phyloP scores from a whole-genome alignment of 2,113 vertebrate genomes.

The cat (Felis catus) region DNA sequence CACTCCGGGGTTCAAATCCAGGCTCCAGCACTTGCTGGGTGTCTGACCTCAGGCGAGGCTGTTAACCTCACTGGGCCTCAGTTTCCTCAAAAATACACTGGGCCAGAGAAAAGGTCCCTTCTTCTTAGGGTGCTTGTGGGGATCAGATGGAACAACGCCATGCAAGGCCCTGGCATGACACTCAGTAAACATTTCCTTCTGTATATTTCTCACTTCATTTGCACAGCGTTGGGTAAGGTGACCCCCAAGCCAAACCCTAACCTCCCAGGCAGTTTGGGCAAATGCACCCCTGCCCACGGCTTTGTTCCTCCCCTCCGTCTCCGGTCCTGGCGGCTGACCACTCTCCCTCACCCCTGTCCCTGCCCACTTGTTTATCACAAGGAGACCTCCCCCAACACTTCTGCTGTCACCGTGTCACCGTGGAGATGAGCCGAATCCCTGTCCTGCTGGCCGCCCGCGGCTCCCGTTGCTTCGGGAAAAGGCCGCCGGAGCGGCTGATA shows the following conservation, averaged over 20 bases:
- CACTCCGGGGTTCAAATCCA: background rate
- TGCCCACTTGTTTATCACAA: conserved; percentile 13
- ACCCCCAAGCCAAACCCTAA: background rate
- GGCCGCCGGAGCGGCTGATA: conserved; percentile 70
- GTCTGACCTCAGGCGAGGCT: background rate
- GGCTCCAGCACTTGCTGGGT: background rate
- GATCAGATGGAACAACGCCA: background rate
- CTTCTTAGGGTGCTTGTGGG: background rate
- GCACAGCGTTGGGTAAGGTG: background rate
- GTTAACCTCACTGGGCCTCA: background rate
- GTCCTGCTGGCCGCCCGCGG: conserved; percentile 54
- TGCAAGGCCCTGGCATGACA: background rate
- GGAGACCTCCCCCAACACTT: conserved; percentile 61
- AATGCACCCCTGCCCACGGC: background rate
- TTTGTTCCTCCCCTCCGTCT: background rate
- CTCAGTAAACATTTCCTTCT: background rate
- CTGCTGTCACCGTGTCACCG: conserved; percentile 56
- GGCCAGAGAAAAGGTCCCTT: too few species aligned
- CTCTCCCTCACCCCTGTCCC: background rate
- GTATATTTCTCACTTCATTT: background rate
- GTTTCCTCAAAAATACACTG: background rate
- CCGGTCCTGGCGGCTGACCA: fast-evolving
- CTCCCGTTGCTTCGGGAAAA: conserved; percentile 71
- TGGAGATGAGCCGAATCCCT: conserved; percentile 75
- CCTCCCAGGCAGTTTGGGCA: background rate